Evolutionary conservation across 1,140 invertebrate species (phyloP).

Genomic region (Cyclargus thomasi): DNA sequence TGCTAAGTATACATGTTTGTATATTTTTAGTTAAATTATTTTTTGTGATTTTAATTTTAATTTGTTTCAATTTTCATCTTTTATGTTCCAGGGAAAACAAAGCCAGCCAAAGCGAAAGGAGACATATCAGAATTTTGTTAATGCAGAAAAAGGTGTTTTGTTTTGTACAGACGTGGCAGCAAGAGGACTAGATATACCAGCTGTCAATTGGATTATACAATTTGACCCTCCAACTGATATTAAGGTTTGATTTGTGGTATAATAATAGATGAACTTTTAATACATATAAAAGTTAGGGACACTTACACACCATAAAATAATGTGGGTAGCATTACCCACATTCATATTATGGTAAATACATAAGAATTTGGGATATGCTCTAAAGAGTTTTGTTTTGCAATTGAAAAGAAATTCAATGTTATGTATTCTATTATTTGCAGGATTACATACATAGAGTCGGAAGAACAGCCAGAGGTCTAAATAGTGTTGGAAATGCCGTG

Average conservation of each 20-base stretch:
- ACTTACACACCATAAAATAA: too few relatives aligned
- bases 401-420: neutral
- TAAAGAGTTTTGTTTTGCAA: too few relatives aligned
- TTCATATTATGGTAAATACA: too few relatives aligned
- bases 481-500: constrained; percentile 89
- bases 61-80: constrained; percentile 26
- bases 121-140: constrained; percentile 84
- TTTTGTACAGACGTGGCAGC: constrained; percentile 93
- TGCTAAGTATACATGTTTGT: constrained; percentile 89
- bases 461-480: constrained; percentile 93
- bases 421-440: constrained; percentile 65
- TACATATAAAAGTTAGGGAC: too few relatives aligned
- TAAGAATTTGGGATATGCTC: too few relatives aligned
- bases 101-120: constrained; percentile 87
- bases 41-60: neutral
- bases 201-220: constrained; percentile 97
- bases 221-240: constrained; percentile 98
- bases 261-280: too few relatives aligned
- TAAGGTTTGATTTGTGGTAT: constrained; percentile 76
- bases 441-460: constrained; percentile 93
- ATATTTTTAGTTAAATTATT: constrained; percentile 17
- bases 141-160: constrained; percentile 75
- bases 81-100: constrained; percentile 81
- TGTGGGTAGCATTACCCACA: too few relatives aligned
- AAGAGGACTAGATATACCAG: constrained; percentile 94